Percentiles rank a stretch among this genome's conserved stretches.
phyloP scores from a whole-genome alignment of 2,113 vertebrate genomes.

The Macroglossus sobrinus region DNA sequence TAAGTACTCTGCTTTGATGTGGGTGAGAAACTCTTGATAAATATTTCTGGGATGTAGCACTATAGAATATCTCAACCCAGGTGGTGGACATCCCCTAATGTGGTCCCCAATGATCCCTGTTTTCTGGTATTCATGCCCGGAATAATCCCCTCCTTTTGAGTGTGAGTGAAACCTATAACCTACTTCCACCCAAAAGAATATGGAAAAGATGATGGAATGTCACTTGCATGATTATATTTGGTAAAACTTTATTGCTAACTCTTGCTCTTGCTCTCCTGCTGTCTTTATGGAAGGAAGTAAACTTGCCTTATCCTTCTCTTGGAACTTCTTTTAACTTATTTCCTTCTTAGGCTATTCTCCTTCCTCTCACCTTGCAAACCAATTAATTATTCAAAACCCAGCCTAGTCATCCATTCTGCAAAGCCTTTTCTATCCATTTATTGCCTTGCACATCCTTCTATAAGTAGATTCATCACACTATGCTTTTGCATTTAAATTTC shows the following conservation, averaged over 20 bases:
- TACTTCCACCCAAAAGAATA: neutral
- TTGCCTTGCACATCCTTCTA: neutral
- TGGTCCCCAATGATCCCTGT: neutral
- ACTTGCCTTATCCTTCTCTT: neutral
- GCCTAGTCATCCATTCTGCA: neutral
- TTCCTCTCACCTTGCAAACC: neutral
- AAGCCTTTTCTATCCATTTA: neutral
- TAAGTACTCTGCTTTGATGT: neutral
- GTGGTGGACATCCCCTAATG: neutral
- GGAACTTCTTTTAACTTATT: neutral
- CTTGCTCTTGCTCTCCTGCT: neutral
- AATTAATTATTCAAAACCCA: neutral
- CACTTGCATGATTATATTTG: neutral
- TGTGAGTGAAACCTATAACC: neutral
- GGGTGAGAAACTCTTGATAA: neutral
- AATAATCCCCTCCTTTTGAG: neutral
- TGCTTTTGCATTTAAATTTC: neutral
- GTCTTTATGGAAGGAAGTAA: neutral
- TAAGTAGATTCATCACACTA: neutral
- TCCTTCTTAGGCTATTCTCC: neutral
- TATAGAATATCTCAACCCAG: neutral
- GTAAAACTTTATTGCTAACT: neutral
- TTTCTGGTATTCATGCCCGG: neutral
- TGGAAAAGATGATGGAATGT: neutral
- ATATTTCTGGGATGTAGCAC: neutral